These are phyloP conservation scores for Ephialtes manifestator DNA, from an alignment of 2,888 invertebrate genomes.

Conservation along the genomic window DNA sequence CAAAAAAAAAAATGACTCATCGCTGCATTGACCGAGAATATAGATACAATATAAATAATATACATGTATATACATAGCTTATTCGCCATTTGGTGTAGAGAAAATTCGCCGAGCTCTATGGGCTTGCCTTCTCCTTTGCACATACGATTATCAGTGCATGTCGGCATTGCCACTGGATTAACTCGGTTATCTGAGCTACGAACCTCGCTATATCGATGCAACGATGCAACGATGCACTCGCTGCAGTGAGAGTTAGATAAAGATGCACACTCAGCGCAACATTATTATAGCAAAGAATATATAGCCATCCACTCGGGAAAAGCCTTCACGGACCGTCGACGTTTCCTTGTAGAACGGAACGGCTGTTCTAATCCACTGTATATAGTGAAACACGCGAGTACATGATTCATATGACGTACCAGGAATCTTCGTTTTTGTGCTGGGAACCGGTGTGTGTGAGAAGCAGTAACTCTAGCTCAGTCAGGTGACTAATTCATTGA, in stretches of 20 bases:
- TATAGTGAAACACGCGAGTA: conserved; percentile 29
- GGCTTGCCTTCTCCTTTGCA: conserved; percentile 10
- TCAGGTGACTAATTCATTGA: conserved; percentile 14
- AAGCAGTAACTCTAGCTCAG: background rate
- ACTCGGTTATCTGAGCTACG: conserved; percentile 38
- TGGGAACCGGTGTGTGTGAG: background rate
- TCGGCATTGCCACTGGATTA: conserved; percentile 75
- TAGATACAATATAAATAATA: background rate
- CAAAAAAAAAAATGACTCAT: too few species aligned
- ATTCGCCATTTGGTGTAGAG: conserved; percentile 46
- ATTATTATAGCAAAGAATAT: conserved; percentile 4
- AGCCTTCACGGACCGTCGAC: conserved; percentile 67
- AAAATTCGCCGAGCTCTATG: conserved; percentile 38
- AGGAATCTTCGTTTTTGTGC: conserved; percentile 43
- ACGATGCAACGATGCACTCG: conserved; percentile 38
- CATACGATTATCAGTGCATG: conserved; percentile 76
- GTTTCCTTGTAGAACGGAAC: conserved; percentile 71
- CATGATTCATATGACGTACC: conserved; percentile 61
- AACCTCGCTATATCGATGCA: conserved; percentile 48
- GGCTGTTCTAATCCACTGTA: conserved; percentile 45
- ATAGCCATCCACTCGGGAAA: conserved; percentile 33
- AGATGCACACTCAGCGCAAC: conserved; percentile 34
- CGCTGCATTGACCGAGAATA: too few species aligned
- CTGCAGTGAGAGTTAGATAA: conserved; percentile 40
- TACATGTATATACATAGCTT: conserved; percentile 1